Percentiles rank a stretch among this genome's conserved stretches.
phyloP scores from a whole-genome alignment of 2,113 vertebrate species.

The Anarhynchus alexandrinus region DNA sequence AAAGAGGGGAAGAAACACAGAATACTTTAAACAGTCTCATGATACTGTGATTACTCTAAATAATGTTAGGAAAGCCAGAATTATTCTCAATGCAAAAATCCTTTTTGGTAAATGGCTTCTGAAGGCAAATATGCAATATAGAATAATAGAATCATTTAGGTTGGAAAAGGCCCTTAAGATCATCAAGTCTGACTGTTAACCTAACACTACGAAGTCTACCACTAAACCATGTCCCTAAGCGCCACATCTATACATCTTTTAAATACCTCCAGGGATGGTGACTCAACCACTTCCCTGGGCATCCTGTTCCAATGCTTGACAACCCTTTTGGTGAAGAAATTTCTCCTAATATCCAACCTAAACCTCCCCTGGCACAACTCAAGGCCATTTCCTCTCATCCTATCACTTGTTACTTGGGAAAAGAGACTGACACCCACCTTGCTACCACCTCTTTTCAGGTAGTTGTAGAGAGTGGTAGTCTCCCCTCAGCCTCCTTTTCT shows the following conservation, averaged over 20 bases:
- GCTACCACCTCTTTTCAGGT: too few relatives aligned
- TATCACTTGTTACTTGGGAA: neutral
- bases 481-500: too few relatives aligned
- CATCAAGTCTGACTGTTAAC: rapidly evolving
- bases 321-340: rapidly evolving
- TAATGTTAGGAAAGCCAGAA: neutral
- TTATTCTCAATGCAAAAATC: neutral
- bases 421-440: too few relatives aligned
- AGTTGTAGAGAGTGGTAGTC: too few relatives aligned
- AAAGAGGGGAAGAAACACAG: neutral
- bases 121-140: neutral
- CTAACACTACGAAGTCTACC: neutral
- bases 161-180: neutral
- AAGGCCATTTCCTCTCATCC: neutral
- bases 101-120: neutral
- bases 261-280: neutral
- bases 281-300: neutral
- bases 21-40: neutral
- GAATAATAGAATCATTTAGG: neutral
- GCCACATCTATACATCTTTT: rapidly evolving
- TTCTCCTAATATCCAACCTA: neutral
- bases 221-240: rapidly evolving
- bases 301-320: neutral
- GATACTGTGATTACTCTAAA: neutral
- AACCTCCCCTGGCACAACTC: neutral